Percentiles rank a stretch among this genome's conserved stretches.
Conservation (phyloP, 1,140 invertebrate genomes). For the Drosophila teissieri region DNA sequence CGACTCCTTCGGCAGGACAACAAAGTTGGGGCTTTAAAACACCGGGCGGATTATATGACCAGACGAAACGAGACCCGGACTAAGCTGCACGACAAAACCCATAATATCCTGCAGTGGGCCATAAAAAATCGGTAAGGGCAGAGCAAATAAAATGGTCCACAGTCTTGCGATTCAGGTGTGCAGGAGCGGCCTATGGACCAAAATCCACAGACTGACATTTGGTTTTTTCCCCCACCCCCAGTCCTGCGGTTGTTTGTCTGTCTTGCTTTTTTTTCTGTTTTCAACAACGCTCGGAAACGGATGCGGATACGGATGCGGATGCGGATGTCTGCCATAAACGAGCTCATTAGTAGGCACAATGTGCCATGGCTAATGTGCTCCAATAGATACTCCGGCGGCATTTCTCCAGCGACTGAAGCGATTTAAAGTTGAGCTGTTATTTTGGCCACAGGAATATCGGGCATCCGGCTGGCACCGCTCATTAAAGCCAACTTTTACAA, state of each 20-base stretch:
- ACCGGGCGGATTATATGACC: slow-evolving; percentile 23
- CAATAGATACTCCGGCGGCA: slow-evolving; percentile 30
- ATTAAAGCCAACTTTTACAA: slow-evolving; percentile 62
- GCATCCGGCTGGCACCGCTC: background rate
- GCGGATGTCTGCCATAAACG: slow-evolving; percentile 70
- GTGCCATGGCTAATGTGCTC: slow-evolving; percentile 55
- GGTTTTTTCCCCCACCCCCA: background rate
- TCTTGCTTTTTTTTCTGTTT: slow-evolving; percentile 12
- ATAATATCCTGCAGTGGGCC: slow-evolving; percentile 36
- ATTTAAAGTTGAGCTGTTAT: slow-evolving; percentile 55
- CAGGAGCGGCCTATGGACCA: slow-evolving; percentile 6
- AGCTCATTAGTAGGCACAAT: slow-evolving; percentile 73
- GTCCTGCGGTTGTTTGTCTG: slow-evolving; percentile 1
- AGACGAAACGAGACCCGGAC: slow-evolving; percentile 19
- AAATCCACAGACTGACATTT: slow-evolving; percentile 43
- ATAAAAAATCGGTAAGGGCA: slow-evolving; percentile 33
- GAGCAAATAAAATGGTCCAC: slow-evolving; percentile 38
- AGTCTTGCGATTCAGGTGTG: slow-evolving; percentile 40
- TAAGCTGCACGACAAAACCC: slow-evolving; percentile 34
- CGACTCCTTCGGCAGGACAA: slow-evolving; percentile 23
- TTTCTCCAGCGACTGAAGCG: slow-evolving; percentile 23
- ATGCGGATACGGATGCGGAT: slow-evolving; percentile 38
- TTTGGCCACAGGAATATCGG: slow-evolving; percentile 48
- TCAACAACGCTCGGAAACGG: slow-evolving; percentile 41
- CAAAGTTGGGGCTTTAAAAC: slow-evolving; percentile 41